Base-by-base conservation (phyloP, 2,797 vertebrate species). In the Chiloscyllium punctatum region DNA sequence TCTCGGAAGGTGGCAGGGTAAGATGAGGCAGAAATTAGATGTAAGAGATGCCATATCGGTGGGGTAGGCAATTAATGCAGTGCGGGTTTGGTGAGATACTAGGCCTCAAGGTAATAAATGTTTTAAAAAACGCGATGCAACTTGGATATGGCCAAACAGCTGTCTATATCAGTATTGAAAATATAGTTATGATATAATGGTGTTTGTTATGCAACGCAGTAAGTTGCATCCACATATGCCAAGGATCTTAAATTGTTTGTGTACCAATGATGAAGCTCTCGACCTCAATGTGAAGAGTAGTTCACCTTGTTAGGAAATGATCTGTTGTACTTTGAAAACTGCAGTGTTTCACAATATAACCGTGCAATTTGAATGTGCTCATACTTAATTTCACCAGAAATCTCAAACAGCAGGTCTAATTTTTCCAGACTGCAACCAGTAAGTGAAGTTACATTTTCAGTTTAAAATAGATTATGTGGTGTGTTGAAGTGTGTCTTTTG, bases 401-500 rank as follows among this genome's bases (percentile, higher is more conserved):
- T 48, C 82, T 30, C 88, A 91, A 57, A 91, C 88, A 91, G 62
- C 57, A 2, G 57, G 53, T n/a, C 88, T 91, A 33, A 48, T 91
- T 33, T 91, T 91, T 66, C 66, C 88, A 91, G 88, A 66, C 53
- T 33, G 88, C 30, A n/a, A 33, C 62, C 88, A 91, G 16, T 62
- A 91, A 66, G 30, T 62, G 57, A 91, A 91, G 53, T 33, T 91
- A 62, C 53, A 13, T 66, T 91, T 91, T 91, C 62, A 91, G 91
- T 62, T 90, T 90, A 90, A 90, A 90, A 62, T 90, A 90, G 87
- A 90, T 33, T 53, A 87, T 90, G 87, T 62, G 62, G 27, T 53
- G 53, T 90, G 90, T 90, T 90, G 62, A 57, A 90, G 15, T 53
- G 62, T 90, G 87, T 11, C 62, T 90, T 90, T 62, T 90, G 87